Percentiles rank a stretch among this genome's conserved stretches.
Evolutionary conservation across 2,113 vertebrate genomes (phyloP).

Genomic region (Sebastes fasciatus): DNA sequence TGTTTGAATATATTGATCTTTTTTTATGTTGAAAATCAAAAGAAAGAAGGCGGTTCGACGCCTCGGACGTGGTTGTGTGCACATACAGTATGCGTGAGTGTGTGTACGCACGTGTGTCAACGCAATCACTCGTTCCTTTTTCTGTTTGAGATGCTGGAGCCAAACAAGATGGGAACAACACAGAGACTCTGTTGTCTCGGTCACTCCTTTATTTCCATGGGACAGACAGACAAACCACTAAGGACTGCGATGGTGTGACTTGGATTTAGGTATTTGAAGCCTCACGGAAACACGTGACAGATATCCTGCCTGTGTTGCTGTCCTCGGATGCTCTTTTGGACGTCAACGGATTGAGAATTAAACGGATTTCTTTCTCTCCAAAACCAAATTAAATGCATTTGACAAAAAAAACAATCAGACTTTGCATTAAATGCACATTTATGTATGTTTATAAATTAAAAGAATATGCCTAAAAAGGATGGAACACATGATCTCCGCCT

Average conservation of each 20-base stretch:
- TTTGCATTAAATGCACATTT: constrained; percentile 51
- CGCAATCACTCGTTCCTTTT: constrained; percentile 21
- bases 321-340: constrained; percentile 14
- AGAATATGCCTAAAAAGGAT: neutral
- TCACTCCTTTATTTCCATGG: constrained; percentile 10
- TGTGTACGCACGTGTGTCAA: constrained; percentile 16
- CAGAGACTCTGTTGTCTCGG: neutral
- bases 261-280: constrained; percentile 15
- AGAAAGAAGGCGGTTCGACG: neutral
- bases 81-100: constrained; percentile 8
- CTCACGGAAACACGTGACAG: neutral
- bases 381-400: constrained; percentile 29
- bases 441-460: constrained; percentile 15
- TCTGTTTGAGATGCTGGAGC: constrained; percentile 15
- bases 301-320: neutral
- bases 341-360: neutral
- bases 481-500: neutral
- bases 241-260: constrained; percentile 1
- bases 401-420: constrained; percentile 7
- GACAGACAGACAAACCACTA: constrained; percentile 47
- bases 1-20: constrained; percentile 72
- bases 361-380: neutral
- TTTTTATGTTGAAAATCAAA: constrained; percentile 44
- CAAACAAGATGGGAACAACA: constrained; percentile 26
- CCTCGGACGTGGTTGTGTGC: constrained; percentile 28